These are phyloP conservation scores for Chrysolina haemoptera DNA, from an alignment of 2,888 invertebrate species.

Conservation along the genomic window DNA sequence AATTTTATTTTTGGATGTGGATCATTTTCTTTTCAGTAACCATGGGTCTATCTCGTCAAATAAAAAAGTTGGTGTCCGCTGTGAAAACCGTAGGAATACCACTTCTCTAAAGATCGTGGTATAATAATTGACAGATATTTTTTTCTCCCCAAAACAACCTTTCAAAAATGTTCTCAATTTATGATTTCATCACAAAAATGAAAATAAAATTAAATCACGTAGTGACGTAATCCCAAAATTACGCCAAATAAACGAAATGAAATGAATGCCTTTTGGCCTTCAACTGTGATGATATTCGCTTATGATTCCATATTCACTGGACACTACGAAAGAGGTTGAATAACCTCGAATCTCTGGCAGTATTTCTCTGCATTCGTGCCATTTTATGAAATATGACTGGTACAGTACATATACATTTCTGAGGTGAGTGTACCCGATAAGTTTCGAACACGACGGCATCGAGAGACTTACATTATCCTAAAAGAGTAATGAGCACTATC, in stretches of 20 bases:
- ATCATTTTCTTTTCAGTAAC: too few species aligned
- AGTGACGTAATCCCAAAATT: too few species aligned
- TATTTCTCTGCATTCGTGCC: slow-evolving; percentile 46
- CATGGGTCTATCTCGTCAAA: too few species aligned
- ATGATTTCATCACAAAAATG: too few species aligned
- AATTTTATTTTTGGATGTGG: too few species aligned
- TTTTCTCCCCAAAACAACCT: too few species aligned
- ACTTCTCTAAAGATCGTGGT: too few species aligned
- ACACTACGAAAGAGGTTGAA: slow-evolving; percentile 32
- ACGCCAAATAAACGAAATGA: not conserved
- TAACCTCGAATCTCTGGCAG: slow-evolving; percentile 46
- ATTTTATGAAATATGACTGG: slow-evolving; percentile 54
- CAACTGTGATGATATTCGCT: not conserved
- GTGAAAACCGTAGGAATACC: too few species aligned
- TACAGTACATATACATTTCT: slow-evolving; percentile 37
- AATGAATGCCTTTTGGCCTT: not conserved
- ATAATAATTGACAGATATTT: too few species aligned
- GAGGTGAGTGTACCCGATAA: slow-evolving; percentile 45
- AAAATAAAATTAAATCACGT: too few species aligned
- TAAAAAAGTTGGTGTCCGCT: too few species aligned
- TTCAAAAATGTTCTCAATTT: too few species aligned
- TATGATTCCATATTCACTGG: not conserved
- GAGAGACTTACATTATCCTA: slow-evolving; percentile 47
- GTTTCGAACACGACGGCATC: slow-evolving; percentile 49
- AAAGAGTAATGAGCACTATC: slow-evolving; percentile 43